Conservation (phyloP, 2,797 vertebrate species). For the Champsocephalus esox region DNA sequence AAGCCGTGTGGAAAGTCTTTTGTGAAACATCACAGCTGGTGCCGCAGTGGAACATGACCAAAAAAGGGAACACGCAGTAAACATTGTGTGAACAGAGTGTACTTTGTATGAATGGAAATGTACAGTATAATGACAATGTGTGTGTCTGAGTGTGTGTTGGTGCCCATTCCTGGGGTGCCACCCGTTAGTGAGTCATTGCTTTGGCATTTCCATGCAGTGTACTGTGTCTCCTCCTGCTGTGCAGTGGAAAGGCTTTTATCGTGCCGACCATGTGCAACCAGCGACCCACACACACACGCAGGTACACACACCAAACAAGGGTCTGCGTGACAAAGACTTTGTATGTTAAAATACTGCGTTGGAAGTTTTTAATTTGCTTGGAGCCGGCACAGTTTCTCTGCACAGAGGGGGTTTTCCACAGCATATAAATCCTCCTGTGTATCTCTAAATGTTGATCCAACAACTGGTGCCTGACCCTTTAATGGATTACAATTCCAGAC, state of each 20-base stretch:
- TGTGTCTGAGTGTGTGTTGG: constrained; percentile 42
- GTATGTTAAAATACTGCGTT: neutral
- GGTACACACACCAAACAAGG: neutral
- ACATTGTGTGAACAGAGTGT: constrained; percentile 56
- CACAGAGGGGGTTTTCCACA: constrained; percentile 15
- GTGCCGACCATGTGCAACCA: constrained; percentile 65
- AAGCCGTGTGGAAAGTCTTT: constrained; percentile 68
- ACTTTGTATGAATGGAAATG: constrained; percentile 64
- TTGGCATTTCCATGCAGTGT: constrained; percentile 75
- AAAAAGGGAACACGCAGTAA: constrained; percentile 71
- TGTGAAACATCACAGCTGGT: constrained; percentile 75
- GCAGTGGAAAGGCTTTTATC: constrained; percentile 67
- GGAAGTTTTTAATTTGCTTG: neutral
- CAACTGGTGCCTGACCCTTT: neutral
- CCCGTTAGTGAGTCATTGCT: constrained; percentile 74
- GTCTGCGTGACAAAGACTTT: neutral
- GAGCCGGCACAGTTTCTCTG: neutral
- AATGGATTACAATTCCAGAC: constrained; percentile 26
- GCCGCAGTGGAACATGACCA: constrained; percentile 66
- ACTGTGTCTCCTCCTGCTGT: constrained; percentile 69
- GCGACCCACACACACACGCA: constrained; percentile 60
- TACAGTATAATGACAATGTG: constrained; percentile 38
- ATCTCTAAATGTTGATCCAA: constrained; percentile 4
- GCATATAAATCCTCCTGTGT: neutral
- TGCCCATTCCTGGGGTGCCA: constrained; percentile 55